phyloP scores from a whole-genome alignment of 2,797 vertebrate genomes.

The Lacerta bilineata region DNA sequence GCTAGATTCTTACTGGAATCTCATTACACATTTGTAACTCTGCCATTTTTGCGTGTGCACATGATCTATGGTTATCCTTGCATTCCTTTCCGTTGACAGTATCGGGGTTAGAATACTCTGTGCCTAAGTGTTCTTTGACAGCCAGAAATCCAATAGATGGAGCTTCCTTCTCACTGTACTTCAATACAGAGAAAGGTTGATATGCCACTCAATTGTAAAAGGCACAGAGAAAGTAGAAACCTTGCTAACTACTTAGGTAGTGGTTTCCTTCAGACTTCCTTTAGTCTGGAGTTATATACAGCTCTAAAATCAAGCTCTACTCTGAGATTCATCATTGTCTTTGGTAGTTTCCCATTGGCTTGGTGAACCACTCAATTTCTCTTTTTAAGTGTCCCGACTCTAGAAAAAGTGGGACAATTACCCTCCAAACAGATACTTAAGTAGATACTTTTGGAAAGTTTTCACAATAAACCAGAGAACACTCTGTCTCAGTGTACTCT shows the following conservation, averaged over 20 bases:
- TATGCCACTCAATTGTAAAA: neutral
- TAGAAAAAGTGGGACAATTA: neutral
- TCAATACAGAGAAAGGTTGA: neutral
- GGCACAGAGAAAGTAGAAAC: neutral
- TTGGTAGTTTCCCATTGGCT: neutral
- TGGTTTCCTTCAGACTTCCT: neutral
- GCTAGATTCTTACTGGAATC: conserved; percentile 37
- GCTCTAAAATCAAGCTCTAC: neutral
- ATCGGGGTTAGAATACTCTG: neutral
- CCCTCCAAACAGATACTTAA: neutral
- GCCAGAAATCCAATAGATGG: neutral
- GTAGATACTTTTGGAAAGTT: neutral
- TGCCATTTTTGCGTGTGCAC: conserved; percentile 16
- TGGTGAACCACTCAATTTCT: neutral
- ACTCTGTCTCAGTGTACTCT: neutral
- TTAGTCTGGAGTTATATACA: neutral
- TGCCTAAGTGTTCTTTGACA: neutral
- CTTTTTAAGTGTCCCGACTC: neutral
- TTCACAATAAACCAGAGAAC: neutral
- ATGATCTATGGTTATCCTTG: conserved; percentile 24
- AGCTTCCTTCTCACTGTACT: neutral
- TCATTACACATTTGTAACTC: conserved; percentile 16
- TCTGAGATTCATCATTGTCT: neutral
- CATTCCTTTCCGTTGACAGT: neutral
- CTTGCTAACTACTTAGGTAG: neutral